Evolutionary conservation across 2,797 vertebrate species (phyloP), one percentile per base, ranked within the genome.

Genomic region (Tadarida brasiliensis): DNA sequence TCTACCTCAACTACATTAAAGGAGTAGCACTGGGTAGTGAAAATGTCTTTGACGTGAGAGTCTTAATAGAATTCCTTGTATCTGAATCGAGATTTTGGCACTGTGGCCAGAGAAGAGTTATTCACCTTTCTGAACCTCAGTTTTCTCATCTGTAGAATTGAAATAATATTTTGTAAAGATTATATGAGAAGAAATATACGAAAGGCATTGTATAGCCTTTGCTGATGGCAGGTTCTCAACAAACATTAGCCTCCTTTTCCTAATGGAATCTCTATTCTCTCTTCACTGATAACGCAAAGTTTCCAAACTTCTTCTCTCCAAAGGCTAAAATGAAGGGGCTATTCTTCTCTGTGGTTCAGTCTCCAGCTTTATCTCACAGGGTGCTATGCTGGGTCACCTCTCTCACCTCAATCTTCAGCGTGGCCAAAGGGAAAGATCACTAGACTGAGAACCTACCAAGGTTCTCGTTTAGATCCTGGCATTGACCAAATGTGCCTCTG

Each of bases 181-280:
- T 78, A 78, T 39, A 47, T 51, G n/a, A 56, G 30, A 78, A 61
- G 16, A 67, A 28, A 11, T 51, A 47, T 44, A 59, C 15, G 19
- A 85, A 77, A 7, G 22, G 5, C 51, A 77, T 44, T 11, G 3
- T 9, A 44, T 4, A 59, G 17, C 39, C 22, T 94, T 87, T 17
- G 19, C 14, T 77, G 11, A 74, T 59, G n/a, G 11, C 19, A 20
- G 10, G 7, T 30, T 84, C 20, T 87, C 26, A 84, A 74, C 12
- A 84, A 67, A 84, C 57, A 24, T 17, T 26, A 65, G 7, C 49
- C 82, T 71, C 86, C n/a, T 65, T 82, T 95, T 95, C 51, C 20
- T 71, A 22, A 57, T 56, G 9, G 30, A 14, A 78, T 84, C 30
- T 93, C 47, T 11, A 80, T 63, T 92, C 35, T 57, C 35, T 16